Percentiles rank a stretch among this genome's conserved stretches.
Conservation (phyloP, 2,888 invertebrate species). For the Nephrotoma flavescens region DNA sequence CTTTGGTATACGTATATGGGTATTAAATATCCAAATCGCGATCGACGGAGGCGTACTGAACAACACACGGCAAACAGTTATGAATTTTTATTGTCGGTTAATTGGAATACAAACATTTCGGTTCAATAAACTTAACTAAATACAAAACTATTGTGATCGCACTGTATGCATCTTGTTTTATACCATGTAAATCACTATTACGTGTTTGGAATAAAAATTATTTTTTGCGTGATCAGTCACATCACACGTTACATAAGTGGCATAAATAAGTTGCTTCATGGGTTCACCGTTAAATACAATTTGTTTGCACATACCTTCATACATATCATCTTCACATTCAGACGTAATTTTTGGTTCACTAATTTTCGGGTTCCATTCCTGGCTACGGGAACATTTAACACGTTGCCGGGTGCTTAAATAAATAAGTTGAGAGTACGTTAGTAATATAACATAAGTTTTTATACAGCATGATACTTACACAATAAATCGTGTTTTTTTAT, state of each 20-base stretch:
- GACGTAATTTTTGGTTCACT: conserved; percentile 27
- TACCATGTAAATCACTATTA: background rate
- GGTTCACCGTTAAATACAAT: background rate
- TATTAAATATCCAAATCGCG: background rate
- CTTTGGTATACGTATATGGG: background rate
- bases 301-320: conserved; percentile 4
- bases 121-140: background rate
- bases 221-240: background rate
- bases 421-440: conserved; percentile 1
- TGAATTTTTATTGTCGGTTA: background rate
- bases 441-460: background rate
- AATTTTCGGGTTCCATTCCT: conserved; percentile 31
- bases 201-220: background rate
- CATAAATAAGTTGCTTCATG: background rate
- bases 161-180: background rate
- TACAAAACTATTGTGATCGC: background rate
- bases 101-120: background rate
- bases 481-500: conserved; percentile 22
- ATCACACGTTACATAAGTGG: background rate
- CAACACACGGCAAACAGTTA: background rate
- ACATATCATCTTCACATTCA: conserved; percentile 4
- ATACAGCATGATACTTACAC: conserved; percentile 24
- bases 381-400: conserved; percentile 27
- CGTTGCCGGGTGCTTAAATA: conserved; percentile 27
- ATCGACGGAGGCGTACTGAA: background rate